phyloP scores from a whole-genome alignment of 2,797 vertebrate species.

The Sardinella longiceps region DNA sequence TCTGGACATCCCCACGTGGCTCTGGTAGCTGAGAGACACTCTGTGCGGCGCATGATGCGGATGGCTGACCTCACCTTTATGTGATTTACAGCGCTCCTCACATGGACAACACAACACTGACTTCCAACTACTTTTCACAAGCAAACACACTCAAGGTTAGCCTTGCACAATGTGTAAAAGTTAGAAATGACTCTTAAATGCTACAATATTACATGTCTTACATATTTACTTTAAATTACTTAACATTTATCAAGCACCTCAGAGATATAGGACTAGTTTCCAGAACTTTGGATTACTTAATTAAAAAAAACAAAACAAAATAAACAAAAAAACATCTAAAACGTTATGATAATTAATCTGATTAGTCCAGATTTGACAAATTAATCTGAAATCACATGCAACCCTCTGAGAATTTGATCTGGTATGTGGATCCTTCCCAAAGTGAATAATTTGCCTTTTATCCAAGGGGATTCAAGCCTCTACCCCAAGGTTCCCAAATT shows the following conservation, averaged over 20 bases:
- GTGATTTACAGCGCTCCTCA: constrained; percentile 61
- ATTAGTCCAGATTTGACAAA: too few species aligned
- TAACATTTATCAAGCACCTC: background rate
- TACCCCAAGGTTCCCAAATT: too few species aligned
- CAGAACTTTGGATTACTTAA: too few species aligned
- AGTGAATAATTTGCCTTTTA: too few species aligned
- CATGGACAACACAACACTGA: constrained; percentile 43
- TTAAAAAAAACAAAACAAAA: too few species aligned
- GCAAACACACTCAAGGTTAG: constrained; percentile 62
- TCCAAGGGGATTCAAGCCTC: too few species aligned
- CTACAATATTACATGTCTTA: background rate
- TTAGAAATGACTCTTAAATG: background rate
- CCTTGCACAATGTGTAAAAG: constrained; percentile 40
- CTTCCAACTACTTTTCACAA: constrained; percentile 50
- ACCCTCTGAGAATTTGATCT: too few species aligned
- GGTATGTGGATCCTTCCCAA: too few species aligned
- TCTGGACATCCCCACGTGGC: constrained; percentile 55
- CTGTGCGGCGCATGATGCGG: constrained; percentile 66
- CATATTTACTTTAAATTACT: background rate
- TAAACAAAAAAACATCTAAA: too few species aligned
- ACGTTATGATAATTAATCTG: too few species aligned
- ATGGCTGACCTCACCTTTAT: constrained; percentile 70
- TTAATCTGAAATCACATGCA: too few species aligned
- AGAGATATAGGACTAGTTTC: too few species aligned
- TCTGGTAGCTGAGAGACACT: constrained; percentile 57